These are phyloP conservation scores for Muscidifurax raptorellus DNA, from an alignment of 1,140 invertebrate genomes.

Conservation along the genomic window DNA sequence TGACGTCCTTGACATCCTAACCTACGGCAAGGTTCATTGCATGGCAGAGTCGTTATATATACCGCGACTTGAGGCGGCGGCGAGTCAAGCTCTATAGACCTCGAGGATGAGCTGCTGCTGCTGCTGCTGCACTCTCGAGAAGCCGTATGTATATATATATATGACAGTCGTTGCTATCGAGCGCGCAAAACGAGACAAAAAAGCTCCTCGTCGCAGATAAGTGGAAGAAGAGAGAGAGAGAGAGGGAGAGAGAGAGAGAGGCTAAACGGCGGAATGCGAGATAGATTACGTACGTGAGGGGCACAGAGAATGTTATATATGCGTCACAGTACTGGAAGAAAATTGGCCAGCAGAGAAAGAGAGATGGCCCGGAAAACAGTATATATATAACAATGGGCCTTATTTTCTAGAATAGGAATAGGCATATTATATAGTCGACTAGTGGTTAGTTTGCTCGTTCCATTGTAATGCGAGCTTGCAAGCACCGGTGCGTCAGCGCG, in stretches of 20 bases:
- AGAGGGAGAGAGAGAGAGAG: too few species aligned
- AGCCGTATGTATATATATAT: neutral
- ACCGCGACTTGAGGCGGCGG: neutral
- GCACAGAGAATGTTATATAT: too few species aligned
- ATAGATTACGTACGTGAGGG: neutral
- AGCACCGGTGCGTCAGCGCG: neutral
- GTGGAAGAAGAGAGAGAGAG: neutral
- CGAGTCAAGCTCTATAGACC: neutral
- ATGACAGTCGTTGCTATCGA: neutral
- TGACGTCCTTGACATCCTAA: slow-evolving; percentile 53
- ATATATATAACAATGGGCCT: neutral
- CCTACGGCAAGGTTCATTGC: slow-evolving; percentile 46
- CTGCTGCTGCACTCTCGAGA: neutral
- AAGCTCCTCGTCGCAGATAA: neutral
- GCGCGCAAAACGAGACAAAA: neutral
- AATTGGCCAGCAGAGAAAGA: too few species aligned
- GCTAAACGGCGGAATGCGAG: neutral
- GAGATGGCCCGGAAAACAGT: neutral
- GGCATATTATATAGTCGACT: too few species aligned
- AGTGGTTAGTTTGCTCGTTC: neutral
- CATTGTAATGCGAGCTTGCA: neutral
- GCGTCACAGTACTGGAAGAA: neutral
- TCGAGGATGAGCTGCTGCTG: neutral
- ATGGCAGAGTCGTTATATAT: neutral
- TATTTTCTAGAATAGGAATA: neutral